These are phyloP conservation scores for Rhizoglyphus robini DNA, from an alignment of 1,140 invertebrate species.

Conservation along the genomic window DNA sequence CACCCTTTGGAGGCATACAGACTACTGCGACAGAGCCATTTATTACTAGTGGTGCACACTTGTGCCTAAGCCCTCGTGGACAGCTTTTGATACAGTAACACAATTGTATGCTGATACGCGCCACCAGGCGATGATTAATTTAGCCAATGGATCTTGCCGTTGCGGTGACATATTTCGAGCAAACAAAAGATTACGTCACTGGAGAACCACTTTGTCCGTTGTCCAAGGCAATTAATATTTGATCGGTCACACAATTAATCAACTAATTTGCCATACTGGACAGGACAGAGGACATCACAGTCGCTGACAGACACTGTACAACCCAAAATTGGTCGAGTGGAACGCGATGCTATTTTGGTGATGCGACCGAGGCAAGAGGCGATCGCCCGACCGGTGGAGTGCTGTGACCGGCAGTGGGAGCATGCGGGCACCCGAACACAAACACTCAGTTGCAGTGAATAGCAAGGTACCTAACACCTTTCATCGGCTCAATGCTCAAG, in stretches of 20 bases:
- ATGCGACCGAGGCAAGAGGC: too few relatives aligned
- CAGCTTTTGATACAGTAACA: not conserved
- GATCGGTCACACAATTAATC: conserved; percentile 6
- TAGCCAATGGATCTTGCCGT: not conserved
- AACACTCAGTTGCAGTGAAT: not conserved
- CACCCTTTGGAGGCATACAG: conserved; percentile 2
- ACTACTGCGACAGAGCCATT: not conserved
- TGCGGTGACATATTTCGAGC: not conserved
- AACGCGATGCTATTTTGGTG: too few relatives aligned
- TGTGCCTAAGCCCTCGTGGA: too few relatives aligned
- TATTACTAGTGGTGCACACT: not conserved
- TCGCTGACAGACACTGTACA: too few relatives aligned
- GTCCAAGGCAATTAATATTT: conserved; percentile 8
- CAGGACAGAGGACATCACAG: too few relatives aligned
- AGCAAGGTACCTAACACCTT: conserved; percentile 1
- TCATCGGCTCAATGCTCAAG: not conserved
- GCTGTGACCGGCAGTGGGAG: too few relatives aligned
- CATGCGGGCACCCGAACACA: too few relatives aligned
- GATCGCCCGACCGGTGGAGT: too few relatives aligned
- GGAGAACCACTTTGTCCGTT: not conserved
- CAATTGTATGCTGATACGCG: not conserved
- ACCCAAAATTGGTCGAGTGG: too few relatives aligned
- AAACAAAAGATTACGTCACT: conserved; percentile 1
- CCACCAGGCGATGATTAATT: not conserved
- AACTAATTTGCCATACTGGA: conserved; percentile 3